phyloP scores from a whole-genome alignment of 2,888 invertebrate genomes.

The Lasioglossum leucozonium region DNA sequence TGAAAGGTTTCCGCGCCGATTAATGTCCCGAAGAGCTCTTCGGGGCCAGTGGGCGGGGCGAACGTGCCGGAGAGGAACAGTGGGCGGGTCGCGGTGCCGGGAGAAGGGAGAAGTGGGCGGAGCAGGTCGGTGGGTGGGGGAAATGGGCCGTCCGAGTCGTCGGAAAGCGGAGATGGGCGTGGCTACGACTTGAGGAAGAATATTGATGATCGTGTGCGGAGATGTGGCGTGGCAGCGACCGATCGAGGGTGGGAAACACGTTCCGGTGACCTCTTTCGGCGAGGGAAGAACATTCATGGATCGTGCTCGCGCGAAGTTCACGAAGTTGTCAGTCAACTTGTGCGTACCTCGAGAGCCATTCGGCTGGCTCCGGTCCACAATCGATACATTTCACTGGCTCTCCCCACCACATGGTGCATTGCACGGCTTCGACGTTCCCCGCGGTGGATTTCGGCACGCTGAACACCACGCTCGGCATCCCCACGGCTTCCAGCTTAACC shows the following conservation, averaged over 20 bases:
- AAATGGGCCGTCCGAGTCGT: no score
- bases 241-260: no score
- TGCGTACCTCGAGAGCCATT: slow-evolving; percentile 86
- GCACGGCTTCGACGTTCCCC: slow-evolving; percentile 54
- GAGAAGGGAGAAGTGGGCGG: background rate
- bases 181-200: no score
- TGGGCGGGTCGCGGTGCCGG: background rate
- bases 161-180: no score
- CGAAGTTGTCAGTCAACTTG: no score
- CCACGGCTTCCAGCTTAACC: slow-evolving; percentile 84
- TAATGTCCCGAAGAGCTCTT: background rate
- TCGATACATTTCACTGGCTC: slow-evolving; percentile 85
- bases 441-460: slow-evolving; percentile 79
- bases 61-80: background rate
- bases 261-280: no score
- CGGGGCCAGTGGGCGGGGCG: background rate
- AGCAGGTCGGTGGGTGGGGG: background rate
- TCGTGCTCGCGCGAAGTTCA: background rate
- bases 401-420: slow-evolving; percentile 81
- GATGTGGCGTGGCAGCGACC: no score
- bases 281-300: background rate
- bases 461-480: slow-evolving; percentile 84
- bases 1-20: slow-evolving; percentile 35
- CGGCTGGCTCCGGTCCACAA: slow-evolving; percentile 87
- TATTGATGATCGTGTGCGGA: no score